Evolutionary conservation across 2,797 vertebrate species (phyloP), one percentile per base, ranked within the genome.

Genomic region (Tarsius wallacei): DNA sequence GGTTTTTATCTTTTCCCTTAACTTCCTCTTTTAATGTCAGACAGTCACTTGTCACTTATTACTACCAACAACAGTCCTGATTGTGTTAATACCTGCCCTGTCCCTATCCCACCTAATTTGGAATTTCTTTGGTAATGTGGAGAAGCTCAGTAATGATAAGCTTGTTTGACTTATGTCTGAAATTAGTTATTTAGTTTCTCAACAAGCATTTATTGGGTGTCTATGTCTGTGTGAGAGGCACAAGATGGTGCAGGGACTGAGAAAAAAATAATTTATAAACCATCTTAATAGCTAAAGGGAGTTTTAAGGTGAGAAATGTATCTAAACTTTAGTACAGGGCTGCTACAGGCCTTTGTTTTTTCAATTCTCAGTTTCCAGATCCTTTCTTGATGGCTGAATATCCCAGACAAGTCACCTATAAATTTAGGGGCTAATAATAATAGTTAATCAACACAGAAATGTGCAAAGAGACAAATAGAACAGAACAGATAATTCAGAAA

Each of bases 11-110:
- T 95, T 89, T 91, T 82, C 63, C 70, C 95, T 97, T 96, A 68
- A 94, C 94, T 94, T 96, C n/a, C 55, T 93, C 24, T 81, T 94
- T 95, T 94, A 95, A 93, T 93, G 90, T 96, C 85, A 97, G 66
- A 66, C 36, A 73, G 22, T 96, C 93, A 87, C 31, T 28, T 87
- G 73, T 94, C 73, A 88, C 63, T 97, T 87, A 70, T 77, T 87
- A 85, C 36, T 61, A 71, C 73, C 92, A 63, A 92, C 3, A 21
- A 73, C 31, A 61, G 26, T 85, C n/a, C 80, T 90, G 74, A 64
- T 73, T 71, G 1, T 91, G 57, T 76, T 81, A 88, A 92, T 91
- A 71, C 42, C 16, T 87, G 80, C 14, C 15, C 53, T 78, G 36
- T 53, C 42, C 85, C 64, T 89, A n/a, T 81, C 28, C 55, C 36